Evolutionary conservation across 2,888 invertebrate species (phyloP), one percentile per base, ranked within the genome.

Genomic region (Plebejus argus): DNA sequence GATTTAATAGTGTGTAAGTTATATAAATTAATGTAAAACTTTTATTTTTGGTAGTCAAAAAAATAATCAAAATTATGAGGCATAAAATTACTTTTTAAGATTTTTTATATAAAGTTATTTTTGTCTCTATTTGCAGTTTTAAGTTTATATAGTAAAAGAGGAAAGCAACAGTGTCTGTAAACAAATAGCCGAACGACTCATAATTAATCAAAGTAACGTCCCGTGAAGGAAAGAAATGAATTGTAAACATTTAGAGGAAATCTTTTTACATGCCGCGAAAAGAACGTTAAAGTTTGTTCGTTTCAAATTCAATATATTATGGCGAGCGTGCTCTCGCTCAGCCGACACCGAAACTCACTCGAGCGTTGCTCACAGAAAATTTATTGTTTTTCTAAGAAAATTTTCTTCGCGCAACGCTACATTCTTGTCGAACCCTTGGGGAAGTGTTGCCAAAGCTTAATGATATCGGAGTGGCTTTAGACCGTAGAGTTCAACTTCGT

Each of bases 381-480:
- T 93, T 94, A 94, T 94, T 94, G 93, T 93, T 94, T 94, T 93
- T 91, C 91, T 93, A 93, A 93, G 93, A 92, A 93, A 94, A 93
- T 93, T 92, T 91, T 87, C 89, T 89, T 89, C 87, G 86, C 87
- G 86, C 88, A 87, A 87, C 84, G 87, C 86, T 87, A 89, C 87
- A 88, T 87, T 86, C 86, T 83, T 85, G 87, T 85, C 86, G 85
- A 86, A 84, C 86, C 89, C 85, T 85, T 80, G 81, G 87, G 87
- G 88, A 87, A 86, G 86, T 87, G 86, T 89, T 89, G 84, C 84
- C 87, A 88, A 88, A 90, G 86, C 86, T 87, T 89, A 90, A 90
- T 89, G 90, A 90, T 86, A 87, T 86, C 83, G 82, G 82, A 72
- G 76, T 76, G 76, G 74, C 70, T 35, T 8, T 20, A 20, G 20